These are phyloP conservation scores for Sogatella furcifera DNA, from an alignment of 1,140 invertebrate species.

Conservation along the genomic window DNA sequence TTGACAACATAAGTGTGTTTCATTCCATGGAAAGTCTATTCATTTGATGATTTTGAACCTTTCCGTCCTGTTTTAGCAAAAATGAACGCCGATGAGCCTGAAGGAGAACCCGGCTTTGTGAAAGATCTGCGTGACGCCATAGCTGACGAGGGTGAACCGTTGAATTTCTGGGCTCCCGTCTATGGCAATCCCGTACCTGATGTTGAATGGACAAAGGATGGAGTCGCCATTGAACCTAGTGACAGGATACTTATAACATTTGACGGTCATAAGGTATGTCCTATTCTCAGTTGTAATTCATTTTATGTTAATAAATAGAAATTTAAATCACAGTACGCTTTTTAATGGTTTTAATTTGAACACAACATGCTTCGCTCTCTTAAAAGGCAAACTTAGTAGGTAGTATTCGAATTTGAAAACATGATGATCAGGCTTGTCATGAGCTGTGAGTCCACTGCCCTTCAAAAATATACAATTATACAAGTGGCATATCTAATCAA, in stretches of 20 bases:
- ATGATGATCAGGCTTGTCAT: too few species aligned
- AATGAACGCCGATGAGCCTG: conserved; percentile 44
- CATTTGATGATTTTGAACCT: neutral
- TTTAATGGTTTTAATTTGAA: too few species aligned
- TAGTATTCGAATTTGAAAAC: too few species aligned
- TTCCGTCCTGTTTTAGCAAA: conserved; percentile 35
- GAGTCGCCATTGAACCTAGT: conserved; percentile 45
- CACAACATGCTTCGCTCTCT: too few species aligned
- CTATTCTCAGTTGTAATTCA: neutral
- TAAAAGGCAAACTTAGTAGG: too few species aligned
- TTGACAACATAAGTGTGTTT: too few species aligned
- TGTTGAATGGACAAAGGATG: conserved; percentile 74
- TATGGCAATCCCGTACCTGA: conserved; percentile 80
- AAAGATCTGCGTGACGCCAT: conserved; percentile 58
- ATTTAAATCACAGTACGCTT: too few species aligned
- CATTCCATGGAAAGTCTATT: too few species aligned
- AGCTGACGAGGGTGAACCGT: conserved; percentile 63
- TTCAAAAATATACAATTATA: too few species aligned
- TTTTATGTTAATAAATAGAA: too few species aligned
- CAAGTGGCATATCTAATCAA: too few species aligned
- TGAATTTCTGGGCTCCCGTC: conserved; percentile 54
- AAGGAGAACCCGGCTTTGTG: conserved; percentile 64
- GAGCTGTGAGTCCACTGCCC: too few species aligned
- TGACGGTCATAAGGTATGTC: conserved; percentile 59
- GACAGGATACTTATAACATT: conserved; percentile 59